Conservation (phyloP, 2,113 vertebrate species). For the Xiphophorus maculatus region DNA sequence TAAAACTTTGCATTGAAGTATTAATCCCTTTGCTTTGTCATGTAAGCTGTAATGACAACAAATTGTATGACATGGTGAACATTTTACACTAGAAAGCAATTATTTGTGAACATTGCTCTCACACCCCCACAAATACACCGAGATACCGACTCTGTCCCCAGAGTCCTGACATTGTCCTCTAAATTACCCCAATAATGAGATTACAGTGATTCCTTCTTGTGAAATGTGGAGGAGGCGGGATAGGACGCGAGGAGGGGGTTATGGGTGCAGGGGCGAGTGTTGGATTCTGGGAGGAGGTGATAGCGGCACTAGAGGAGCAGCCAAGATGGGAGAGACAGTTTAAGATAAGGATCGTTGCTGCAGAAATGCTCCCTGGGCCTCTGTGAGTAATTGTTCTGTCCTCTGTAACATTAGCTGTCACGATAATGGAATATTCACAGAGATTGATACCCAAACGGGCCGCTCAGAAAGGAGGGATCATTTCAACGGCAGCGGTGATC, state of each 20-base stretch:
- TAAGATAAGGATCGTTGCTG: conserved; percentile 80
- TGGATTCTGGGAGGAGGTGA: conserved; percentile 80
- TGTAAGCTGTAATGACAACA: neutral
- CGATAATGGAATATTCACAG: conserved; percentile 78
- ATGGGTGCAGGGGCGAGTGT: conserved; percentile 7
- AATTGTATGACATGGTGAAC: neutral
- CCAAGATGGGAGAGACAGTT: conserved; percentile 66
- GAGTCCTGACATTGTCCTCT: conserved; percentile 81
- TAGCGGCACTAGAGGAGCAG: conserved; percentile 65
- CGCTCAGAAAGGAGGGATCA: conserved; percentile 64
- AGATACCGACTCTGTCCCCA: conserved; percentile 51
- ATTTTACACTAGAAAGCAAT: conserved; percentile 1
- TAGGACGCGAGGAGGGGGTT: too few species aligned
- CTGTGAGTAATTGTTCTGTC: conserved; percentile 81
- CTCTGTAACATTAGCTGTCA: conserved; percentile 77
- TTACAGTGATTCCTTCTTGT: conserved; percentile 75
- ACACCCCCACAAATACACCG: conserved; percentile 32
- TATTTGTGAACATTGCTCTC: neutral
- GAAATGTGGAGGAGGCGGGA: conserved; percentile 45
- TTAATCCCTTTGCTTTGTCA: neutral
- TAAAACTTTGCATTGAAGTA: neutral
- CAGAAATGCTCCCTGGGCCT: conserved; percentile 76
- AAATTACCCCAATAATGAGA: conserved; percentile 87
- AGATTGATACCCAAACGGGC: conserved; percentile 72
- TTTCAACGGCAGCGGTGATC: conserved; percentile 56